A percentile compares a stretch with the other conserved stretches of the same genome.
Conservation (phyloP, 2,888 invertebrate genomes). For the Sesia bembeciformis region DNA sequence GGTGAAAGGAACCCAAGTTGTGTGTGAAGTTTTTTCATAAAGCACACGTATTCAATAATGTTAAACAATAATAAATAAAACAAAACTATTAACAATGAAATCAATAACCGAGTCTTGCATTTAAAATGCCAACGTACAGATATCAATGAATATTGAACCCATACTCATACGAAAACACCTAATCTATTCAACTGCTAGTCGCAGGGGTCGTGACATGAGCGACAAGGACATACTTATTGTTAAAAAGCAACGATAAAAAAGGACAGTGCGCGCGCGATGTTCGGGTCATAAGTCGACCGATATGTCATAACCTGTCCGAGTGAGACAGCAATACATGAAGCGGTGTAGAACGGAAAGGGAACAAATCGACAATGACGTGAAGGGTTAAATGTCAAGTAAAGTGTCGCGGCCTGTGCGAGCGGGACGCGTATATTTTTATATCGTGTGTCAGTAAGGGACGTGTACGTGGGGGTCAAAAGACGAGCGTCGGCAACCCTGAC, state of each 20-base stretch:
- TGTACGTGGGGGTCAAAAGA: slow-evolving; percentile 61
- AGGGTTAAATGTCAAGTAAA: slow-evolving; percentile 70
- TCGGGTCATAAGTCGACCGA: slow-evolving; percentile 68
- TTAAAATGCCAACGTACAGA: slow-evolving; percentile 61
- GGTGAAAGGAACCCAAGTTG: too few relatives aligned
- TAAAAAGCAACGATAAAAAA: slow-evolving; percentile 36
- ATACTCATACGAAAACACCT: slow-evolving; percentile 65
- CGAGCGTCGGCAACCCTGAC: slow-evolving; percentile 71
- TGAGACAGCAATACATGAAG: slow-evolving; percentile 37
- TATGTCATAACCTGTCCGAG: slow-evolving; percentile 71
- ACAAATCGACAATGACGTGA: slow-evolving; percentile 57
- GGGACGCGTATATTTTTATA: slow-evolving; percentile 29
- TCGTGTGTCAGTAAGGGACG: slow-evolving; percentile 30
- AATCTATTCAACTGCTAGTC: slow-evolving; percentile 72
- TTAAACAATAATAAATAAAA: too few relatives aligned
- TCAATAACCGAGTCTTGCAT: slow-evolving; percentile 40
- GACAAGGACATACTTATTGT: slow-evolving; percentile 43
- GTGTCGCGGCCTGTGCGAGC: slow-evolving; percentile 64
- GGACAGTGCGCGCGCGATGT: slow-evolving; percentile 43
- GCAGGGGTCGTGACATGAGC: slow-evolving; percentile 59
- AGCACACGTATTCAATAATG: too few relatives aligned
- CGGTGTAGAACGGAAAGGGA: slow-evolving; percentile 38
- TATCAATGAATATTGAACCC: slow-evolving; percentile 71
- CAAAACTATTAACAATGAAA: too few relatives aligned
- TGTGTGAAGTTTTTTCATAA: too few relatives aligned